Evolutionary conservation across 2,888 invertebrate species (phyloP).

Genomic region (Macaria liturata): DNA sequence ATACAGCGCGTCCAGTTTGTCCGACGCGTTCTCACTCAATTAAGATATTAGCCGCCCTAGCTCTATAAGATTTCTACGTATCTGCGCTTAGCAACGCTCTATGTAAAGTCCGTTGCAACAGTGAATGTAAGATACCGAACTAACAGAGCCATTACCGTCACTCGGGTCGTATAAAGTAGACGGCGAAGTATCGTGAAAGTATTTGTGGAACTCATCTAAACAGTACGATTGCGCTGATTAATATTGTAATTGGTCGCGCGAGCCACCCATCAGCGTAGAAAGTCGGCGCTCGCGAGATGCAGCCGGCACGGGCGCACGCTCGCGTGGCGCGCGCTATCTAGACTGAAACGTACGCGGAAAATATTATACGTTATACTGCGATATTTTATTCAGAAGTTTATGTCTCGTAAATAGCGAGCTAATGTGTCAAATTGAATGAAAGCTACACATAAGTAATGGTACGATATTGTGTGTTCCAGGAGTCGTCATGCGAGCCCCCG

Average conservation of each 20-base stretch:
- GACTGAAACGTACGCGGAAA: constrained; percentile 74
- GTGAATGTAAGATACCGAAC: constrained; percentile 4
- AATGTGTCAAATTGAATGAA: too few species aligned
- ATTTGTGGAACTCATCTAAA: constrained; percentile 67
- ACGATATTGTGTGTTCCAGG: constrained; percentile 76
- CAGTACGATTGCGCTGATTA: constrained; percentile 78
- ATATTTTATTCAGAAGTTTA: constrained; percentile 5
- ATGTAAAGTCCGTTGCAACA: not conserved
- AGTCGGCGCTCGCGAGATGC: constrained; percentile 61
- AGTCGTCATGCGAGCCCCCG: constrained; percentile 90
- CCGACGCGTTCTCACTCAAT: constrained; percentile 32
- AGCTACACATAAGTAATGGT: too few species aligned
- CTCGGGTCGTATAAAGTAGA: constrained; percentile 23
- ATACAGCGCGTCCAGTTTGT: constrained; percentile 42
- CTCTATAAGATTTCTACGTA: constrained; percentile 22
- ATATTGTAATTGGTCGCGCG: constrained; percentile 80
- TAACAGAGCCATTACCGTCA: constrained; percentile 13
- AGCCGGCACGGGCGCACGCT: constrained; percentile 47
- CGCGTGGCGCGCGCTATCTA: constrained; percentile 66
- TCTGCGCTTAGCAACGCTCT: not conserved
- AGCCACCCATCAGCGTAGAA: constrained; percentile 80
- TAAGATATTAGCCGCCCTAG: constrained; percentile 27
- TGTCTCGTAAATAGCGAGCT: too few species aligned
- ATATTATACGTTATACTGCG: constrained; percentile 42
- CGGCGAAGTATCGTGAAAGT: constrained; percentile 56